Conservation (phyloP, 2,113 vertebrate genomes). For the Saccopteryx leptura region DNA sequence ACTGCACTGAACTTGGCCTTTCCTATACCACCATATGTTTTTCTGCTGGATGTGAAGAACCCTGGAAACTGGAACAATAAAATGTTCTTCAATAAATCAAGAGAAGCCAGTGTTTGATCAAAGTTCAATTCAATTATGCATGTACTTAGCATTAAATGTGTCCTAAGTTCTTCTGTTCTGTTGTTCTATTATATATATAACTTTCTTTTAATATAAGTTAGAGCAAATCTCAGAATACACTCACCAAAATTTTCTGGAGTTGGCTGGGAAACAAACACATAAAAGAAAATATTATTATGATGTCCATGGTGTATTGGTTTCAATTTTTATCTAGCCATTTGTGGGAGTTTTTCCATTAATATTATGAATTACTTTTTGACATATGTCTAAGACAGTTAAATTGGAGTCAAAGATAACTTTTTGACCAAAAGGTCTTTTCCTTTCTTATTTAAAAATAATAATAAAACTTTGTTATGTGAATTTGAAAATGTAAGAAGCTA, state of each 20-base stretch:
- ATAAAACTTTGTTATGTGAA: conserved; percentile 43
- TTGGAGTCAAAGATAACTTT: neutral
- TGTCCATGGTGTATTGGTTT: conserved; percentile 44
- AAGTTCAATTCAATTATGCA: neutral
- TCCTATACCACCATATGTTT: neutral
- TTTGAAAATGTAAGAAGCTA: conserved; percentile 36
- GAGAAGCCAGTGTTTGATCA: conserved; percentile 30
- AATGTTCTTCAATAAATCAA: neutral
- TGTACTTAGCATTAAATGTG: neutral
- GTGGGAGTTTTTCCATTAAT: neutral
- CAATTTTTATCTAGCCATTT: conserved; percentile 25
- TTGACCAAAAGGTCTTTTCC: neutral
- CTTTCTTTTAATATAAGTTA: neutral
- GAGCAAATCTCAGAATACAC: conserved; percentile 84
- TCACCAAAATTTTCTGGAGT: conserved; percentile 87
- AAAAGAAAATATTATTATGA: conserved; percentile 82
- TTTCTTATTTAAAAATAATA: neutral
- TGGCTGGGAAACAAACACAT: conserved; percentile 85
- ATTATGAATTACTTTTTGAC: neutral
- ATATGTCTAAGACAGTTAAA: neutral
- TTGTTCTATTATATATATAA: neutral
- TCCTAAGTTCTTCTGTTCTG: neutral
- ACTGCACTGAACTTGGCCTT: neutral
- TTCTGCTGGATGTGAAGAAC: neutral
- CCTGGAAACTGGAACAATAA: neutral